Percentiles rank a stretch among this genome's conserved stretches.
Evolutionary conservation across 2,888 invertebrate species (phyloP).

Genomic region (Aquatica leii): DNA sequence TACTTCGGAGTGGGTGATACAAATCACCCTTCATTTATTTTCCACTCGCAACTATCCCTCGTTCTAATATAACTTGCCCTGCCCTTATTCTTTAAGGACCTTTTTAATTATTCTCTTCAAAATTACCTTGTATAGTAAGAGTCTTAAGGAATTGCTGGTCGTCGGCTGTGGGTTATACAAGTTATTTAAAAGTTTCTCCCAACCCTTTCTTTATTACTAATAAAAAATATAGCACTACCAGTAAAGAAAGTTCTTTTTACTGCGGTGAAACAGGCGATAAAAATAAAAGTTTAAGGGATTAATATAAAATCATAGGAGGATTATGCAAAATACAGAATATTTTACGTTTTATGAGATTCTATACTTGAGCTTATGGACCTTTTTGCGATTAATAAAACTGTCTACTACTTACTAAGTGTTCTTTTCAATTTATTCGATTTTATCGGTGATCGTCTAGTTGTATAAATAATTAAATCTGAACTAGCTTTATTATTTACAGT

Average conservation of each 20-base stretch:
- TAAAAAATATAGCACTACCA: slow-evolving; percentile 35
- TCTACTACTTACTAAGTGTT: slow-evolving; percentile 9
- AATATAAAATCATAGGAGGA: slow-evolving; percentile 39
- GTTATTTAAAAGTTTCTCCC: slow-evolving; percentile 32
- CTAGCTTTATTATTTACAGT: too few relatives aligned
- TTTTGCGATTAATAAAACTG: slow-evolving; percentile 30
- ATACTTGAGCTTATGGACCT: slow-evolving; percentile 22
- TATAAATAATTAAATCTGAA: too few relatives aligned
- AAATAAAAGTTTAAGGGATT: slow-evolving; percentile 39
- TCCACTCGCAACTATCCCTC: slow-evolving; percentile 34
- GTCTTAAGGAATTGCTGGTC: slow-evolving; percentile 34
- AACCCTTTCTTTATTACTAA: slow-evolving; percentile 42
- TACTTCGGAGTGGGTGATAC: slow-evolving; percentile 39
- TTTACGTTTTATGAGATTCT: slow-evolving; percentile 30
- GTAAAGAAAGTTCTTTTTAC: slow-evolving; percentile 37
- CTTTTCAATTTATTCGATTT: too few relatives aligned
- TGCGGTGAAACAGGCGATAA: slow-evolving; percentile 34
- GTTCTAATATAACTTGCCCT: slow-evolving; percentile 35
- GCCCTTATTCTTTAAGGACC: slow-evolving; percentile 33
- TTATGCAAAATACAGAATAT: slow-evolving; percentile 40
- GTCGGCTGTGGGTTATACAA: slow-evolving; percentile 28
- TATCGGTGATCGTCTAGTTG: too few relatives aligned
- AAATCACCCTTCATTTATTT: slow-evolving; percentile 46
- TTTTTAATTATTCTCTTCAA: slow-evolving; percentile 44
- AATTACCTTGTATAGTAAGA: slow-evolving; percentile 39